Conservation (phyloP, 53 echinoderm and acorn worm species). For the Patiria pectinifera region DNA sequence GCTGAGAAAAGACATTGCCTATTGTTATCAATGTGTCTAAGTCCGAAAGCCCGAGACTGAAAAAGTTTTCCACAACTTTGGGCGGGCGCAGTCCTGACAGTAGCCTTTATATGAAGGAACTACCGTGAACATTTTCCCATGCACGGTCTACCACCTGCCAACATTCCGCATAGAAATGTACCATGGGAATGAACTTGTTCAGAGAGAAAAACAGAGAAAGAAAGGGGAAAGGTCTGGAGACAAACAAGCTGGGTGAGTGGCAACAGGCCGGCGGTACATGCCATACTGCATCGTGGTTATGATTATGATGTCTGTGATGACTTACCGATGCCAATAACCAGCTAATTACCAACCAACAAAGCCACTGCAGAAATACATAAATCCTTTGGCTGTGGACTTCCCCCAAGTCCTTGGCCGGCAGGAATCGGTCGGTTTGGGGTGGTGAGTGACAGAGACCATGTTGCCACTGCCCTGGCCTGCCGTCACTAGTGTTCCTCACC, state of each 20-base stretch:
- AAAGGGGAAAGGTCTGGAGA: conserved; percentile 5
- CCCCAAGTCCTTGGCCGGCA: conserved; percentile 51
- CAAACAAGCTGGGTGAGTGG: conserved; percentile 20
- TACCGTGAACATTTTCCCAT: not conserved
- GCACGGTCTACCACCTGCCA: not conserved
- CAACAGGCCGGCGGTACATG: conserved; percentile 31
- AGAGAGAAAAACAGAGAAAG: not conserved
- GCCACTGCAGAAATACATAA: conserved; percentile 55
- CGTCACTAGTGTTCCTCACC: not conserved
- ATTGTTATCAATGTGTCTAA: not conserved
- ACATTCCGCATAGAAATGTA: not conserved
- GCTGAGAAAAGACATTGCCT: not conserved
- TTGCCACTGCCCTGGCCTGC: not conserved
- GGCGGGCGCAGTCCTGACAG: not conserved
- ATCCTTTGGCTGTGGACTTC: conserved; percentile 54
- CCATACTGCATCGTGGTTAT: conserved; percentile 46
- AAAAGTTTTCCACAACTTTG: not conserved
- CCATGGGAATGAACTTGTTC: not conserved
- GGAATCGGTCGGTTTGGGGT: conserved; percentile 53
- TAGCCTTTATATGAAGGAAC: not conserved
- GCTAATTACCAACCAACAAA: conserved; percentile 49
- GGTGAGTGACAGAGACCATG: conserved; percentile 51
- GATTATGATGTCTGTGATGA: conserved; percentile 37
- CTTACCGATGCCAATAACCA: conserved; percentile 32
- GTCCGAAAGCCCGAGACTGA: not conserved